Conservation (phyloP, 1,140 invertebrate species). For the Megalopta genalis region DNA sequence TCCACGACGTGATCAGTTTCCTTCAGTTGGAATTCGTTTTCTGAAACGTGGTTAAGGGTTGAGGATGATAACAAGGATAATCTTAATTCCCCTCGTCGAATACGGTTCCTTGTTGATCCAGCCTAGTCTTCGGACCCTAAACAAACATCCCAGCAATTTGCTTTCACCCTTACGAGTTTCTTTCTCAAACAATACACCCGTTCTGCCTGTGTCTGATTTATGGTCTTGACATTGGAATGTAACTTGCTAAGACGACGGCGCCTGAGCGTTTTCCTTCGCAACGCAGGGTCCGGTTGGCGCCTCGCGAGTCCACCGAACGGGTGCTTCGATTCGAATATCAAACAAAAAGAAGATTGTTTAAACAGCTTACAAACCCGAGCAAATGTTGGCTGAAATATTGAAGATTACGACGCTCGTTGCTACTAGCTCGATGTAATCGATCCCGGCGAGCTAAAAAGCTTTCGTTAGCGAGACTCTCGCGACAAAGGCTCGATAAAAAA, state of each 20-base stretch:
- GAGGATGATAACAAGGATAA: neutral
- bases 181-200: neutral
- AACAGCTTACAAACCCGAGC: neutral
- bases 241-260: neutral
- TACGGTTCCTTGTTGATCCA: neutral
- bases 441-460: no score
- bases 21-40: no score
- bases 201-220: neutral
- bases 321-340: neutral
- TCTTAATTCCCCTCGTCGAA: neutral
- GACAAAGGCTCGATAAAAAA: no score
- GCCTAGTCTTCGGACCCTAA: neutral
- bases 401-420: no score
- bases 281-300: neutral
- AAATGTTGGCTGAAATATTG: neutral
- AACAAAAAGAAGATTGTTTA: neutral
- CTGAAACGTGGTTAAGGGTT: neutral
- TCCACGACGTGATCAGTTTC: no score
- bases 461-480: no score
- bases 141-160: neutral
- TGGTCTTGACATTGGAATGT: constrained; percentile 1
- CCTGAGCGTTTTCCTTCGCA: neutral
- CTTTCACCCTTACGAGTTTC: neutral
- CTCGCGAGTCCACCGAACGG: neutral
- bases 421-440: no score